Percentiles rank a stretch among this genome's conserved stretches.
Conservation (phyloP, 2,797 vertebrate species). For the Pachyuromys duprasi region DNA sequence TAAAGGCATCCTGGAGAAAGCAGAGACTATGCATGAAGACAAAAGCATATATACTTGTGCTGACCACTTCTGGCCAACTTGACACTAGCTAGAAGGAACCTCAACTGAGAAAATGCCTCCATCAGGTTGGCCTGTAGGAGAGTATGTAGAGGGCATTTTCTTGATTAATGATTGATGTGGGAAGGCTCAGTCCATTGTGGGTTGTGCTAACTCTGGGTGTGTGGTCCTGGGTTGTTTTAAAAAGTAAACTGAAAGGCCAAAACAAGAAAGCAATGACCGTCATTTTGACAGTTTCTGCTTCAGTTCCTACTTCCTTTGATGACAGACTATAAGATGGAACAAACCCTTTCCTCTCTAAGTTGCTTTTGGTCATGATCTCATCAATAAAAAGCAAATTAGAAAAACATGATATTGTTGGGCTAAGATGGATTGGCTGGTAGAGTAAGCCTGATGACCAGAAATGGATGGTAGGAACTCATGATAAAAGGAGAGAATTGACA, state of each 20-base stretch:
- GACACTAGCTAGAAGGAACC: neutral
- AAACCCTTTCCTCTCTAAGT: neutral
- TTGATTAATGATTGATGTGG: neutral
- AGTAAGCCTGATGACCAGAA: no score
- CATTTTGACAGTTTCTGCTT: neutral
- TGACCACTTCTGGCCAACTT: neutral
- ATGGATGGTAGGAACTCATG: neutral
- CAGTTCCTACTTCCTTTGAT: no score
- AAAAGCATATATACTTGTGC: neutral
- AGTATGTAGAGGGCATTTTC: neutral
- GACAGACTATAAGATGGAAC: no score
- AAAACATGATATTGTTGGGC: neutral
- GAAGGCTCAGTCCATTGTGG: neutral
- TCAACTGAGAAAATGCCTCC: neutral
- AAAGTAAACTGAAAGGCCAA: neutral
- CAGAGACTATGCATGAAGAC: neutral
- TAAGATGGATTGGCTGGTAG: neutral
- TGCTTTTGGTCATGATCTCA: neutral
- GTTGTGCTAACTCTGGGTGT: neutral
- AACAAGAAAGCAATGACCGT: neutral
- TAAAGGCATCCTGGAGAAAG: neutral
- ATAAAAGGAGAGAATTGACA: neutral
- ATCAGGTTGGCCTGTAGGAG: no score
- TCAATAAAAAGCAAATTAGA: neutral
- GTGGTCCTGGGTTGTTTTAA: no score